Evolutionary conservation across 2,888 invertebrate genomes (phyloP).

Genomic region (Endotricha flammealis): DNA sequence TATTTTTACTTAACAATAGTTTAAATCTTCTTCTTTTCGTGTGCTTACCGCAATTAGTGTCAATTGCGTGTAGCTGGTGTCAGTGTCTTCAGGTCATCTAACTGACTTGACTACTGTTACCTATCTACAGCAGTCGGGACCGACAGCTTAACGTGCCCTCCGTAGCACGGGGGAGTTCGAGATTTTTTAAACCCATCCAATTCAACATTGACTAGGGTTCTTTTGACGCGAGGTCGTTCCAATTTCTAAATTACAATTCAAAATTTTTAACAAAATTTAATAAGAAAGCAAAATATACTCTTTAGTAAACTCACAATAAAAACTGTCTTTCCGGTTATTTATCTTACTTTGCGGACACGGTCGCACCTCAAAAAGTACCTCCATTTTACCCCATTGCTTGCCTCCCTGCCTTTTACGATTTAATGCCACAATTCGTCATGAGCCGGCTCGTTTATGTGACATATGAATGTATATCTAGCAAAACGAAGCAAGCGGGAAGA

Average conservation of each 20-base stretch:
- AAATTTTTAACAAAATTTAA: not conserved
- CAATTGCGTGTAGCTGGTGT: too few relatives aligned
- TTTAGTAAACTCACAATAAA: not conserved
- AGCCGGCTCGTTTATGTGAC: slow-evolving; percentile 5
- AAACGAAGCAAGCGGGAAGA: too few relatives aligned
- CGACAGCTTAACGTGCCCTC: too few relatives aligned
- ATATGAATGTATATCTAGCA: not conserved
- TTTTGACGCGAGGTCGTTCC: not conserved
- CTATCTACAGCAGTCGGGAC: too few relatives aligned
- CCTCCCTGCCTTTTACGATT: slow-evolving; percentile 8
- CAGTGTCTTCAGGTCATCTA: too few relatives aligned
- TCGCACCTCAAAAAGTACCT: slow-evolving; percentile 1
- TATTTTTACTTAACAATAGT: too few relatives aligned
- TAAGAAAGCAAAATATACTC: not conserved
- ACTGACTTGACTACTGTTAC: too few relatives aligned
- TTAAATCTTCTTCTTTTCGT: too few relatives aligned
- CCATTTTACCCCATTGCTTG: slow-evolving; percentile 1
- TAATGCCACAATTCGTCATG: slow-evolving; percentile 17
- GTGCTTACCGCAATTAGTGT: too few relatives aligned
- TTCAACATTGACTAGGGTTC: too few relatives aligned
- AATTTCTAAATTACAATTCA: not conserved
- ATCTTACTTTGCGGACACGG: slow-evolving; percentile 14
- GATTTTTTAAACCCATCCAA: too few relatives aligned
- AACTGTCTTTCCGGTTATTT: slow-evolving; percentile 14
- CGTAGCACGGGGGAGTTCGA: too few relatives aligned